Conservation (phyloP, 2,113 vertebrate genomes). For the Burhinus bistriatus region DNA sequence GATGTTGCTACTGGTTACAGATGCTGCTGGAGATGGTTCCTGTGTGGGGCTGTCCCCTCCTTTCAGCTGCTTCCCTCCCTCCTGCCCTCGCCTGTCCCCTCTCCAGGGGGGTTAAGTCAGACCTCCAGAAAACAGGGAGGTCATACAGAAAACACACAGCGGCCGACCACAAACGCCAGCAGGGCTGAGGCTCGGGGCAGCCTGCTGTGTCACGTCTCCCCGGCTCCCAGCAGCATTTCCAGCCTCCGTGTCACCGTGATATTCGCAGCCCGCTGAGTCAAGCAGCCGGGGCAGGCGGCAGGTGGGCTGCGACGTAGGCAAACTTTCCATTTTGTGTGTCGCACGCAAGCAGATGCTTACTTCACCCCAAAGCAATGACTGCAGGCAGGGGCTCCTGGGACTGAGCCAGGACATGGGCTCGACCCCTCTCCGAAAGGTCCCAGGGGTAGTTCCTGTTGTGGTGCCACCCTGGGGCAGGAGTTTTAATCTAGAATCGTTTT, state of each 20-base stretch:
- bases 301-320: background rate
- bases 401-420: rapidly evolving
- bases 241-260: background rate
- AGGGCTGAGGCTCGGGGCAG: background rate
- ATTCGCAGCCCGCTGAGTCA: slow-evolving; percentile 49
- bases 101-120: background rate
- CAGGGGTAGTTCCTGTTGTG: rapidly evolving
- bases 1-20: background rate
- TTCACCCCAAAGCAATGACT: slow-evolving; percentile 28
- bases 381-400: background rate
- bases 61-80: background rate
- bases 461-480: background rate
- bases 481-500: background rate
- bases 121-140: background rate
- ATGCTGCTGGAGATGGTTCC: background rate
- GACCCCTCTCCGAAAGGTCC: background rate
- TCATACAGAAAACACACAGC: background rate
- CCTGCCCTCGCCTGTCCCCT: background rate
- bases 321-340: background rate
- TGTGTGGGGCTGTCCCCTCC: background rate
- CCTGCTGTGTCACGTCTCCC: background rate
- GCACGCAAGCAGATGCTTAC: background rate
- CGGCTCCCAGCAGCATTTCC: background rate
- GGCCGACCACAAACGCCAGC: background rate
- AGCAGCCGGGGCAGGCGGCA: background rate